Base-by-base conservation (phyloP, 2,888 invertebrate species). In the Mythimna pallens region DNA sequence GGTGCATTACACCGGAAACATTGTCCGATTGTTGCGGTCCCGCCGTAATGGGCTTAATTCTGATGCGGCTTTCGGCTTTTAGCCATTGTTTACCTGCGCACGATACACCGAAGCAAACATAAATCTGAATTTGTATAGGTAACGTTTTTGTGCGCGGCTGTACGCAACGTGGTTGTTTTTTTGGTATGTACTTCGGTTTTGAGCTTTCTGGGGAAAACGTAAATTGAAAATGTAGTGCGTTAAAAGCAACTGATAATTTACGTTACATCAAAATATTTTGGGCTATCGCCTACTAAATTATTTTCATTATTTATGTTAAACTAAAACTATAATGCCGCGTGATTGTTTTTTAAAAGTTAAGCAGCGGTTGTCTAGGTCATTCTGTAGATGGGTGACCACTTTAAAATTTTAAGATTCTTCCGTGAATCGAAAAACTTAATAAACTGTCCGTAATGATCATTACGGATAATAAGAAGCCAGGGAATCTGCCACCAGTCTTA, bases 1-100 rank as follows among this genome's bases (percentile, higher is more conserved):
- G 86, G 88, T 91, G 92, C 92, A 94, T 94, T 93, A 94, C 93
- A 93, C 92, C 86, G 92, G 92, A 91, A 91, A 90, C 91, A 89
- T 86, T 85, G 87, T 86, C 90, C 91, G 91, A 93, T 92, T 92
- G 93, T 92, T 94, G 95, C 89, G 94, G 95, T 92, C 80, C 79
- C 85, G 81, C 87, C 87, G 91, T 95, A 95, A 95, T 96, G 93
- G 95, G 92, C 94, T 95, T 94, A 95, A 95, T 95, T 94, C 93
- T 92, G 93, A 90, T 93, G 95, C 90, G 94, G 95, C 95, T 95
- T 94, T 93, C 90, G 90, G 95, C 95, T 95, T 95, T 95, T 94
- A 95, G 93, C 93, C 93, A 90, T 94, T 95, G 95, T 95, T 94
- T 94, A 93, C 95, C 92, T 93, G 92, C 90, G 83, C 84, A 87